These are phyloP conservation scores for Orchestes rusci DNA, from an alignment of 2,888 invertebrate species.

Conservation along the genomic window DNA sequence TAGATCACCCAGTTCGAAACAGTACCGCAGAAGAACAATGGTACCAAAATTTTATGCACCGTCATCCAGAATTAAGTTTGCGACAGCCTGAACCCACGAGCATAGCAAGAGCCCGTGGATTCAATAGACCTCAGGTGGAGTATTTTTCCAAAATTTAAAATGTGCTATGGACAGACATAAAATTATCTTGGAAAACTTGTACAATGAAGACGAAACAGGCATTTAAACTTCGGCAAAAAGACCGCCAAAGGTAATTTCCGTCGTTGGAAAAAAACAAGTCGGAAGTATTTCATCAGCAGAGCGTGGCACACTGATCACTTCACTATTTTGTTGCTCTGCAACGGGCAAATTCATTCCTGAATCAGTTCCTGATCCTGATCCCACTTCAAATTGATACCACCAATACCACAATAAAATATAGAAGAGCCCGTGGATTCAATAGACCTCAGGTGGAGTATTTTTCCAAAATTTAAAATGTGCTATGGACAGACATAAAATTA, in stretches of 20 bases:
- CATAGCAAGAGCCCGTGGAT: slow-evolving; percentile 10
- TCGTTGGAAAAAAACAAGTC: slow-evolving; percentile 7
- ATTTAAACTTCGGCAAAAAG: slow-evolving; percentile 12
- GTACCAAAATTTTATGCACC: slow-evolving; percentile 9
- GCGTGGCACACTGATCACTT: slow-evolving; percentile 6
- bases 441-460: slow-evolving; percentile 11
- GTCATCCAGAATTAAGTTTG: slow-evolving; percentile 9
- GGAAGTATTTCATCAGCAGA: slow-evolving; percentile 8
- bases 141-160: slow-evolving; percentile 14
- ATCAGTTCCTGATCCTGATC: too few relatives aligned
- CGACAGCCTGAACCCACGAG: slow-evolving; percentile 15
- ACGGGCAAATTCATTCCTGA: slow-evolving; percentile 6
- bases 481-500: slow-evolving; percentile 8
- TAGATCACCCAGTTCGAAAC: slow-evolving; percentile 8
- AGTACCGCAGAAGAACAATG: slow-evolving; percentile 7
- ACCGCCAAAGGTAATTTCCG: slow-evolving; percentile 3
- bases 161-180: slow-evolving; percentile 4
- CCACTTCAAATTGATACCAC: too few relatives aligned
- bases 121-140: slow-evolving; percentile 11
- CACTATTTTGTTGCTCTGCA: slow-evolving; percentile 11
- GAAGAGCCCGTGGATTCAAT: slow-evolving; percentile 9
- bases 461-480: slow-evolving; percentile 8
- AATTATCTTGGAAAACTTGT: slow-evolving; percentile 7
- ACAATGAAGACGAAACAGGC: slow-evolving; percentile 6
- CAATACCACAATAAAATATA: too few relatives aligned